phyloP scores from a whole-genome alignment of 1,140 invertebrate species.

The Formica exsecta region DNA sequence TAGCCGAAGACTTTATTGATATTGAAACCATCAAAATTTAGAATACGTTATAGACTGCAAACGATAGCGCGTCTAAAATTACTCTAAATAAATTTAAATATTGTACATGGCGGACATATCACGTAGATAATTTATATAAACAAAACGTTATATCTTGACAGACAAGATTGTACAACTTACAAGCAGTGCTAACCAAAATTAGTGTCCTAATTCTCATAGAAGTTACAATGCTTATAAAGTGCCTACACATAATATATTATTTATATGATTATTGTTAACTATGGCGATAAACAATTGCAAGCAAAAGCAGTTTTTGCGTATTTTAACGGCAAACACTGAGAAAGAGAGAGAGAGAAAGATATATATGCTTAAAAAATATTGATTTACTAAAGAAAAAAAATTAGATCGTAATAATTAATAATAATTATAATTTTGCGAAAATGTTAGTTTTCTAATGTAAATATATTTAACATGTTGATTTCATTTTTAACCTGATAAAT shows the following conservation, averaged over 20 bases:
- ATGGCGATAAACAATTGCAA: constrained; percentile 5
- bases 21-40: neutral
- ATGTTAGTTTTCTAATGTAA: constrained; percentile 27
- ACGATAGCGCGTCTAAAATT: constrained; percentile 18
- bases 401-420: neutral
- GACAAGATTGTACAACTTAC: constrained; percentile 14
- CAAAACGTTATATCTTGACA: constrained; percentile 11
- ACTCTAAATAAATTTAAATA: constrained; percentile 25
- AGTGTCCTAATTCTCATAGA: constrained; percentile 49
- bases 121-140: constrained; percentile 34
- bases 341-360: too few relatives aligned
- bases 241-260: constrained; percentile 47
- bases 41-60: neutral
- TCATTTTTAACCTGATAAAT: constrained; percentile 34
- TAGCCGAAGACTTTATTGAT: constrained; percentile 20
- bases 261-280: constrained; percentile 40
- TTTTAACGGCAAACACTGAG: constrained; percentile 6
- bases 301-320: neutral
- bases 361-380: neutral
- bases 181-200: constrained; percentile 48
- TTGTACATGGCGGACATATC: constrained; percentile 43
- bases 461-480: neutral
- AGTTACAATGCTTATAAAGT: constrained; percentile 55
- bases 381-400: neutral
- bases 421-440: constrained; percentile 31